A percentile compares a stretch with the other conserved stretches of the same genome.
These are phyloP conservation scores for Lasius platythorax DNA, from an alignment of 2,888 invertebrate genomes.

Conservation along the genomic window DNA sequence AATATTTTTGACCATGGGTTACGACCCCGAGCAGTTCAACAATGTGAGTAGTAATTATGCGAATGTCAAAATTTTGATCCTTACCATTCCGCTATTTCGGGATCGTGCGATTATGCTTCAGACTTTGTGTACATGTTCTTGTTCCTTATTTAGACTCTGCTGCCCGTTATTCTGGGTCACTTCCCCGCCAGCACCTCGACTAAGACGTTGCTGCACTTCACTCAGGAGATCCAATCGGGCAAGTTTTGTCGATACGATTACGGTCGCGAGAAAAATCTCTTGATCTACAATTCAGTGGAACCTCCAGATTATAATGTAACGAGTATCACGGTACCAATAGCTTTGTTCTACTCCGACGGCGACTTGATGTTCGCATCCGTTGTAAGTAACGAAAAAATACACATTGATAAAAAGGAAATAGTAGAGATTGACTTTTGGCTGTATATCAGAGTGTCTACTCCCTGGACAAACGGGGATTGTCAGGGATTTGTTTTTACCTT, in stretches of 20 bases:
- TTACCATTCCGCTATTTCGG: too few relatives aligned
- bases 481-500: too few relatives aligned
- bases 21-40: constrained; percentile 91
- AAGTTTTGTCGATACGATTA: constrained; percentile 91
- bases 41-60: constrained; percentile 82
- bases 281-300: constrained; percentile 87
- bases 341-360: constrained; percentile 87
- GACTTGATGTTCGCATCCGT: constrained; percentile 90
- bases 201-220: constrained; percentile 91
- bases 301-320: constrained; percentile 90
- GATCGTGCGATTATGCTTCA: too few relatives aligned
- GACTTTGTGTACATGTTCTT: background rate
- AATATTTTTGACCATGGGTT: constrained; percentile 91
- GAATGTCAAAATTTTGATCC: too few relatives aligned
- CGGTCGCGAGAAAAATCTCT: constrained; percentile 88
- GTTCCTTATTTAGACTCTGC: constrained; percentile 81
- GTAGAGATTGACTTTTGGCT: too few relatives aligned
- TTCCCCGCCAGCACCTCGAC: constrained; percentile 92
- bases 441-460: too few relatives aligned
- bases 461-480: too few relatives aligned
- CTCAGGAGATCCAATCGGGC: constrained; percentile 87
- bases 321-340: constrained; percentile 89
- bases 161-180: constrained; percentile 90
- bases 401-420: too few relatives aligned
- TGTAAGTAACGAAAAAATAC: constrained; percentile 81